Base-by-base conservation (phyloP, 2,797 vertebrate genomes). In the Propithecus deckenii region DNA sequence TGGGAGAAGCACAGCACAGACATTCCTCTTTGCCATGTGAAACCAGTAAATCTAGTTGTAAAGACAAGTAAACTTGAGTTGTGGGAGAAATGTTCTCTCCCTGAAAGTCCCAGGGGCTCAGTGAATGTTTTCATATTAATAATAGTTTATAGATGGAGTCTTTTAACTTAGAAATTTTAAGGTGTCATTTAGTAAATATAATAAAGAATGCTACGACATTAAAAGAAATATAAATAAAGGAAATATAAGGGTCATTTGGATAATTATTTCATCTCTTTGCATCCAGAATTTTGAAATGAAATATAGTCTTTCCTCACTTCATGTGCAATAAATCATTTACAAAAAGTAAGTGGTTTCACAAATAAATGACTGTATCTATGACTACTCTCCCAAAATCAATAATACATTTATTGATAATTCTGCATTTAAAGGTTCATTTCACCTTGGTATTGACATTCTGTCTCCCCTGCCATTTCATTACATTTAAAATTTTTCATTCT, bases 351-450 rank as follows among this genome's bases (percentile, higher is more conserved):
- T 94, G 52, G 67, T 81, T 97, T 95, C 86, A 88, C 81, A 81
- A 97, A 96, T 93, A 98, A 97, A 97, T 86, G 80, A 88, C 72
- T 91, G 43, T 91, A 97, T 97, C 97, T 97, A 86, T 95, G 80
- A 94, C 90, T 71, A 32, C 50, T 88, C 90, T 98, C 80, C 74
- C 35, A 1, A 83, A 95, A 94, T 97, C 98, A 71, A 95, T 97
- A 95, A 86, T 71, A 97, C 87, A 92, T 86, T 91, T 97, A 96
- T 98, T 92, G 96, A 97, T 95, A 97, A 97, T 96, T 93, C 97
- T 96, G 38, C 89, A 97, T 93, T 93, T 96, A 97, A 97, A 97
- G 95, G 93, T 95, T 95, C 93, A 97, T 97, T 94, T 97, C 95
- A 98, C 97, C 97, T 96, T 90, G 28, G 22, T 75, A 97, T 97